phyloP scores from a whole-genome alignment of 2,113 vertebrate species.

The Xenotilapia leptura region DNA sequence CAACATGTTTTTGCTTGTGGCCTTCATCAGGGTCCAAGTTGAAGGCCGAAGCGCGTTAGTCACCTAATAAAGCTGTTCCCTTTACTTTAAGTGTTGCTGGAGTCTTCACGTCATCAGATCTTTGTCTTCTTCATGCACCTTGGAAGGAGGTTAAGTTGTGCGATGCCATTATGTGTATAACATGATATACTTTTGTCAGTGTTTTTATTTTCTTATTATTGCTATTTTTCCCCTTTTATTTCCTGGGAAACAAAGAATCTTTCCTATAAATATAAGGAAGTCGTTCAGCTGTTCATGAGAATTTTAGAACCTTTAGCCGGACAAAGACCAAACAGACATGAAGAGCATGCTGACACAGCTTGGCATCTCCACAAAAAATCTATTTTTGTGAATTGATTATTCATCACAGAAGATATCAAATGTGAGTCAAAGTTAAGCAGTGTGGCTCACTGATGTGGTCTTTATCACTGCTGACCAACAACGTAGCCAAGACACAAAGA shows the following conservation, averaged over 20 bases:
- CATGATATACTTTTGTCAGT: neutral
- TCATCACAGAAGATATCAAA: neutral
- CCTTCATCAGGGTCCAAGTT: neutral
- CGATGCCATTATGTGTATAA: neutral
- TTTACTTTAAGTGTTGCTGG: neutral
- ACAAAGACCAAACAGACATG: neutral
- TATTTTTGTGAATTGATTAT: neutral
- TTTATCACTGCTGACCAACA: neutral
- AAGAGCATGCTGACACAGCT: neutral
- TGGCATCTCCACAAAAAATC: neutral
- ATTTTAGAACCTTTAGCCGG: neutral
- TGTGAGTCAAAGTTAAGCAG: neutral
- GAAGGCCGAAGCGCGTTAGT: fast-evolving
- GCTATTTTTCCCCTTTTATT: neutral
- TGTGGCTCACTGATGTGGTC: neutral
- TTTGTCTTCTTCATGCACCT: neutral
- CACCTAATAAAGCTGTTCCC: neutral
- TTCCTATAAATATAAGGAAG: neutral
- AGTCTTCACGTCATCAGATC: neutral
- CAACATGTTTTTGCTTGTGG: neutral
- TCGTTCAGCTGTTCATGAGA: neutral
- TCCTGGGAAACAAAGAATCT: neutral
- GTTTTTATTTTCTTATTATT: neutral
- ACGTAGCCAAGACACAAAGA: neutral
- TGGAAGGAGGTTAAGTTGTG: neutral